Evolutionary conservation across 92 coral and sea anemone species (phyloP).

Genomic region (Siderastrea siderea): DNA sequence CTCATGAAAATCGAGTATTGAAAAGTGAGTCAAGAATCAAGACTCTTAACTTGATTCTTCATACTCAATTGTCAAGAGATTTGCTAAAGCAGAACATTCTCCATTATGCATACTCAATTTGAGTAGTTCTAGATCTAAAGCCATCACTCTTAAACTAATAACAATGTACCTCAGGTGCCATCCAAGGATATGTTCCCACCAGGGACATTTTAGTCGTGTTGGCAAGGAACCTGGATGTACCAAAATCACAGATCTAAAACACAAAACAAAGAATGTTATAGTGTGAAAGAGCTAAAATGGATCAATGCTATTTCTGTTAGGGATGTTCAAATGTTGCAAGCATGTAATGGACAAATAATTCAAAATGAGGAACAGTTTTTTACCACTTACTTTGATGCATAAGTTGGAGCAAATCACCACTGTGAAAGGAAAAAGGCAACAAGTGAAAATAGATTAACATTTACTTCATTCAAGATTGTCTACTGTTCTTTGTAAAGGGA

Average conservation of each 20-base stretch:
- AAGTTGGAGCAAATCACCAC: slow-evolving; percentile 83
- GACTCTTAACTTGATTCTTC: no score
- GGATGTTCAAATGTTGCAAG: not conserved
- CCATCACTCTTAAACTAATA: not conserved
- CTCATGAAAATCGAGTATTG: no score
- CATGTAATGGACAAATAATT: not conserved
- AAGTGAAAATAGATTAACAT: not conserved
- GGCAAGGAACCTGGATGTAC: slow-evolving; percentile 76
- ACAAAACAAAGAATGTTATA: not conserved
- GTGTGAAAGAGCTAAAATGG: not conserved
- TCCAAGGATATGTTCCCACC: slow-evolving; percentile 93
- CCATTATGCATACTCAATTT: no score
- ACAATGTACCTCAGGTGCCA: slow-evolving; percentile 88
- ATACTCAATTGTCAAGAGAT: no score
- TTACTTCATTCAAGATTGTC: not conserved
- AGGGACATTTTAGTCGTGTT: slow-evolving; percentile 88
- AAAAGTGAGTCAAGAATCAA: no score
- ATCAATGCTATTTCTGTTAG: not conserved
- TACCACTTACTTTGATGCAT: slow-evolving; percentile 68
- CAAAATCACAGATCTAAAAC: slow-evolving; percentile 90
- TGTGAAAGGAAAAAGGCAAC: slow-evolving; percentile 29
- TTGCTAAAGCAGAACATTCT: no score
- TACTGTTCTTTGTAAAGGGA: not conserved
- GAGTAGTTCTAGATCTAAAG: no score
- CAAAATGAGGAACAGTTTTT: not conserved